Percentiles rank a stretch among this genome's conserved stretches.
phyloP scores from a whole-genome alignment of 1,140 invertebrate species.

The Phymastichus coffea region DNA sequence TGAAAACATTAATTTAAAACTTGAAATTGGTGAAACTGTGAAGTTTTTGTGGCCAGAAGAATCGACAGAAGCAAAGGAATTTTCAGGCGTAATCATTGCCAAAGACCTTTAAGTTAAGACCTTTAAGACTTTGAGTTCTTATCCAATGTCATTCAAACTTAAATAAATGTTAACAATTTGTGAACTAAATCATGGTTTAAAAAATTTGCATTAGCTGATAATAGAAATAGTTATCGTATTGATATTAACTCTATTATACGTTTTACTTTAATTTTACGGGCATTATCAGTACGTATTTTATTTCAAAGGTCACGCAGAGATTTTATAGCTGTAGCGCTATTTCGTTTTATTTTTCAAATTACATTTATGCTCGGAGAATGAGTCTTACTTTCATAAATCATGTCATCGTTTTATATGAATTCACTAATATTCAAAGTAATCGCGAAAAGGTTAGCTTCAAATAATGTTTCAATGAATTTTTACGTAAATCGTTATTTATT shows the following conservation, averaged over 20 bases:
- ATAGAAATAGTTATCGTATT: background rate
- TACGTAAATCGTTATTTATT: too few species aligned
- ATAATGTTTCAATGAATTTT: too few species aligned
- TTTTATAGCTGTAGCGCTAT: too few species aligned
- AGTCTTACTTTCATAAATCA: too few species aligned
- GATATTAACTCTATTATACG: background rate
- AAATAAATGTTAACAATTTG: background rate
- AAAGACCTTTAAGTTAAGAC: background rate
- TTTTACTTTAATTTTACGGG: background rate
- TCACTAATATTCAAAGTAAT: too few species aligned
- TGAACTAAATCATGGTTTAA: background rate
- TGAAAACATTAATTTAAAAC: background rate
- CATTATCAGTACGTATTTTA: background rate
- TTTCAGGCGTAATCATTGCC: background rate
- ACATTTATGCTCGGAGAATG: too few species aligned
- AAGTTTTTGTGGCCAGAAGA: conserved; percentile 1
- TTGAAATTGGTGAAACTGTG: background rate
- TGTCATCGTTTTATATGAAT: too few species aligned
- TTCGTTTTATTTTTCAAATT: too few species aligned
- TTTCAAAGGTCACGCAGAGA: too few species aligned
- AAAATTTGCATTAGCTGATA: background rate
- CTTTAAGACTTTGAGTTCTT: too few species aligned
- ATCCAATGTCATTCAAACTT: too few species aligned
- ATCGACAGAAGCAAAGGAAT: background rate
- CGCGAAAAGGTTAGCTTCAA: too few species aligned